Percentiles rank a stretch among this genome's conserved stretches.
phyloP scores from a whole-genome alignment of 2,888 invertebrate genomes.

The Drosophila aldrichi region DNA sequence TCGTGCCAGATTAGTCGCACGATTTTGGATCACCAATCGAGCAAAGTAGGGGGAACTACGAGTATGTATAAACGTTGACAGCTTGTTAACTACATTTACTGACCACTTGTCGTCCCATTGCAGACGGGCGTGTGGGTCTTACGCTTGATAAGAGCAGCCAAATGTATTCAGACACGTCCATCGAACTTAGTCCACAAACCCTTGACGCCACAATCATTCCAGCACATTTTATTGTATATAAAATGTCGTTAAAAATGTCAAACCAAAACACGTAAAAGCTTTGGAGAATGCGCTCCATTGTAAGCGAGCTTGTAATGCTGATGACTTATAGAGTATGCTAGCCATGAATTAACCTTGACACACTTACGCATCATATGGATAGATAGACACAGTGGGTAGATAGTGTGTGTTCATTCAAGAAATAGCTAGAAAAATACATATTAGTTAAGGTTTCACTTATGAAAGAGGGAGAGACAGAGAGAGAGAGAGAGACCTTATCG shows the following conservation, averaged over 20 bases:
- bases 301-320: slow-evolving; percentile 21
- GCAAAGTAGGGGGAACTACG: not conserved
- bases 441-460: not conserved
- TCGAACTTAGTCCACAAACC: slow-evolving; percentile 15
- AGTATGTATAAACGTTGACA: slow-evolving; percentile 28
- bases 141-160: slow-evolving; percentile 38
- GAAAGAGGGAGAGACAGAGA: too few relatives aligned
- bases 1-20: slow-evolving; percentile 65
- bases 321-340: slow-evolving; percentile 10
- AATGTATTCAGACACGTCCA: slow-evolving; percentile 50
- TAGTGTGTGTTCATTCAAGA: slow-evolving; percentile 4
- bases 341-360: slow-evolving; percentile 51
- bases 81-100: slow-evolving; percentile 38
- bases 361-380: slow-evolving; percentile 21
- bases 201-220: slow-evolving; percentile 7
- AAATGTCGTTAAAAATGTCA: slow-evolving; percentile 18
- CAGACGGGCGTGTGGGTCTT: slow-evolving; percentile 21
- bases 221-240: slow-evolving; percentile 11
- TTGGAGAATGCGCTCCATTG: slow-evolving; percentile 39
- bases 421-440: slow-evolving; percentile 16
- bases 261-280: slow-evolving; percentile 18
- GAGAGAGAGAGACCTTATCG: too few relatives aligned
- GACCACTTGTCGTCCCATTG: slow-evolving; percentile 26
- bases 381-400: slow-evolving; percentile 5
- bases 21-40: slow-evolving; percentile 34